Conservation (phyloP, 2,888 invertebrate species). For the Liposcelis brunnea region DNA sequence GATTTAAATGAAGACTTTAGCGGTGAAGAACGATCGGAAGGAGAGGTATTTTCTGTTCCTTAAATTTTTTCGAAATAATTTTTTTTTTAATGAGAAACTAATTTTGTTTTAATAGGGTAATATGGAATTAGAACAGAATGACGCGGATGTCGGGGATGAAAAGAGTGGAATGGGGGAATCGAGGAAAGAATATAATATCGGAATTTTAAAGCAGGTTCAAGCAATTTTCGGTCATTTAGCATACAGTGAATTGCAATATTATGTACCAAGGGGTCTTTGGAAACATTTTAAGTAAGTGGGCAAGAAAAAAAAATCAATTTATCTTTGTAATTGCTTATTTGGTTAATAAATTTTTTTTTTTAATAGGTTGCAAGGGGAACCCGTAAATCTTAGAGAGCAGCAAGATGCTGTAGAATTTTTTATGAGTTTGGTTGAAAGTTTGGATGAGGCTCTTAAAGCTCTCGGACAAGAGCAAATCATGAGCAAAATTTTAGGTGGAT, state of each 20-base stretch:
- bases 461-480: slow-evolving; percentile 80
- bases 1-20: slow-evolving; percentile 83
- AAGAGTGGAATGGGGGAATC: slow-evolving; percentile 36
- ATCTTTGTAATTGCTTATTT: slow-evolving; percentile 14
- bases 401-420: slow-evolving; percentile 99
- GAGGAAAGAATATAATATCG: slow-evolving; percentile 69
- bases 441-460: slow-evolving; percentile 90
- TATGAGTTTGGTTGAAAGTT: slow-evolving; percentile 88
- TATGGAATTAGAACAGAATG: slow-evolving; percentile 24
- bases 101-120: slow-evolving; percentile 13
- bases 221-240: slow-evolving; percentile 94
- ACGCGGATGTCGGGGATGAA: slow-evolving; percentile 34
- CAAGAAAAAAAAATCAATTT: slow-evolving; percentile 2
- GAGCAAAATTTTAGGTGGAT: slow-evolving; percentile 88
- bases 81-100: slow-evolving; percentile 4
- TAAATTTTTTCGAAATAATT: slow-evolving; percentile 2
- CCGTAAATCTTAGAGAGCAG: slow-evolving; percentile 92
- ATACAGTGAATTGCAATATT: slow-evolving; percentile 89
- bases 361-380: slow-evolving; percentile 76
- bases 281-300: slow-evolving; percentile 81
- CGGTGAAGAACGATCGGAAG: slow-evolving; percentile 56
- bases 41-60: slow-evolving; percentile 26
- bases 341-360: slow-evolving; percentile 11
- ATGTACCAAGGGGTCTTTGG: slow-evolving; percentile 95
- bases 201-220: slow-evolving; percentile 91